phyloP scores from a whole-genome alignment of 2,113 vertebrate species.

The Dolichotis patagonum region DNA sequence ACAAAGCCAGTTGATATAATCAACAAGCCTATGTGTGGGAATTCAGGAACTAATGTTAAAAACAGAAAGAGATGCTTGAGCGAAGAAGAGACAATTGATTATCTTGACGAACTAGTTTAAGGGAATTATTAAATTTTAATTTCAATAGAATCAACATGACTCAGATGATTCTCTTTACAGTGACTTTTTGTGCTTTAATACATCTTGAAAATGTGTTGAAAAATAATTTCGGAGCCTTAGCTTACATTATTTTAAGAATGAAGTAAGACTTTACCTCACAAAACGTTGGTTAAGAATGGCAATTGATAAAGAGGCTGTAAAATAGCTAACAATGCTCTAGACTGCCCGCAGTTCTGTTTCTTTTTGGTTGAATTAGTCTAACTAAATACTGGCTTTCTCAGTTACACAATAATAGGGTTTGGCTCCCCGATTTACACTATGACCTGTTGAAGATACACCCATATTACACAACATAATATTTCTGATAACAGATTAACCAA shows the following conservation, averaged over 20 bases:
- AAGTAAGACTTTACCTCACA: neutral
- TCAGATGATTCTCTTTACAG: neutral
- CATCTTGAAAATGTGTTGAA: neutral
- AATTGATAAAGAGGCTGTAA: neutral
- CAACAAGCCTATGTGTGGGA: slow-evolving; percentile 29
- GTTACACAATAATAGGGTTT: neutral
- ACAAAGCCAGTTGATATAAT: neutral
- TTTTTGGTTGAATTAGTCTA: neutral
- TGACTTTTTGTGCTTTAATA: slow-evolving; percentile 11
- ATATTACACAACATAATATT: neutral
- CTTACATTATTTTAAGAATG: slow-evolving; percentile 16
- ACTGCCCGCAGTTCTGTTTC: neutral
- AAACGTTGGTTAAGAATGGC: neutral
- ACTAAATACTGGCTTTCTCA: neutral
- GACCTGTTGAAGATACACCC: neutral
- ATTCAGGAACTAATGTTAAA: neutral
- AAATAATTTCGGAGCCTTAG: neutral
- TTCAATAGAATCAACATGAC: neutral
- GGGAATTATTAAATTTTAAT: neutral
- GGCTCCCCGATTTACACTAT: neutral
- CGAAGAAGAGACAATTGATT: neutral
- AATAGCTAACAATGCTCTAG: neutral
- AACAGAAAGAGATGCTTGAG: neutral
- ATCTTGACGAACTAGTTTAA: neutral
- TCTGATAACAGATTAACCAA: neutral